Base-by-base conservation (phyloP, 2,797 vertebrate species). In the Pogonophryne albipinna region DNA sequence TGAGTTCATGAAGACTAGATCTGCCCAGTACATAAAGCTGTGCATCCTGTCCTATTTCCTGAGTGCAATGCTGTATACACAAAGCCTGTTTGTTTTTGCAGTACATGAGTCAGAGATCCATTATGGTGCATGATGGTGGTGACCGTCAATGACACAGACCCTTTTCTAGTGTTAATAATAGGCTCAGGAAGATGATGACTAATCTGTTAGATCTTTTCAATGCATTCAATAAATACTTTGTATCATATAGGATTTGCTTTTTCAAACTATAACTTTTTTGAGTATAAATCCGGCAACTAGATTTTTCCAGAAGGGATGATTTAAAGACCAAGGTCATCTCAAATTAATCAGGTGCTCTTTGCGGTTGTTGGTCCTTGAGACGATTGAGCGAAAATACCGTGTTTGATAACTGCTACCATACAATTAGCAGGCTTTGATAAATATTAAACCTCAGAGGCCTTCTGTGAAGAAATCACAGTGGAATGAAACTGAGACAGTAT, bases 391-490 rank as follows among this genome's bases (percentile, higher is more conserved):
- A 63, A 67, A 67, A 58, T 1, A 10, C 0, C 1, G 15, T 50
- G 15, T 75, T 62, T 19, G 41, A 46, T 9, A 15, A 6, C 13
- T 6, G 11, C 17, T 16, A 31, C 14, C 15, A 62, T 74, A 15
- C 57, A 77, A 64, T 49, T 49, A 58, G 11, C 34, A 67, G 60
- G 7, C 50, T 45, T 44, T 60, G 50, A 79, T 52, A 61, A 12
- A 71, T 55, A 62, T 62, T 56, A 62, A 41, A 27, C 17, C 61
- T 76, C 19, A 42, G 3, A n/a, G 59, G 31, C 31, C 41, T 61
- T 23, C 23, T 23, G 2, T 23, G 23, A n/a, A n/a, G n/a, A n/a
- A n/a, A n/a, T n/a, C n/a, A n/a, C n/a, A n/a, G n/a, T n/a, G n/a
- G n/a, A n/a, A 49, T 41, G 23, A 14, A 51, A 34, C 5, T 14